Conservation (phyloP, 2,888 invertebrate species). For the Leptinotarsa juncta region DNA sequence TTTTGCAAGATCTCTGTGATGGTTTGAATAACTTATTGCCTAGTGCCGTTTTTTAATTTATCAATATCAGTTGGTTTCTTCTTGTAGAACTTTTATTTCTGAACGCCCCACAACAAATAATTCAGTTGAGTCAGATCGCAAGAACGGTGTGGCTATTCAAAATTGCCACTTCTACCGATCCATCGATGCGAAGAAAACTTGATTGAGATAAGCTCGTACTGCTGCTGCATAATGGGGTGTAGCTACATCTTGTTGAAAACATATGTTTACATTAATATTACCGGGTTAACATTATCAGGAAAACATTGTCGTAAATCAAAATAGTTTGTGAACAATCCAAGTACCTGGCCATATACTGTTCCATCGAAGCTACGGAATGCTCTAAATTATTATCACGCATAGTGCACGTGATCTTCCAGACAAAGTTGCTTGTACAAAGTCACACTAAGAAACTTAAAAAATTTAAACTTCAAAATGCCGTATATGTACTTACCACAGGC, state of each 20-base stretch:
- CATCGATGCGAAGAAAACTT: neutral
- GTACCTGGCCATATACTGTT: neutral
- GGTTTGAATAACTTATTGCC: too few species aligned
- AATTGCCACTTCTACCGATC: neutral
- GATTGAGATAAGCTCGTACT: neutral
- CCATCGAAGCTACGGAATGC: too few species aligned
- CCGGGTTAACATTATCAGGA: neutral
- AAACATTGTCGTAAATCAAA: neutral
- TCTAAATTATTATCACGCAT: too few species aligned
- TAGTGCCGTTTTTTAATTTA: too few species aligned
- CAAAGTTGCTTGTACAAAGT: too few species aligned
- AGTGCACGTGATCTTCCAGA: too few species aligned
- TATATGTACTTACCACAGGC: too few species aligned
- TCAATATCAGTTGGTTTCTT: neutral
- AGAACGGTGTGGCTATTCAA: neutral
- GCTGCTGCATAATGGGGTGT: conserved; percentile 11
- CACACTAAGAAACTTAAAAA: too few species aligned
- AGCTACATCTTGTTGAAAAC: neutral
- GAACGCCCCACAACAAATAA: neutral
- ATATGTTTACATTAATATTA: neutral
- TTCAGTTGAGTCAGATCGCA: neutral
- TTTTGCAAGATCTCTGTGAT: too few species aligned
- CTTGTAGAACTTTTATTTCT: neutral
- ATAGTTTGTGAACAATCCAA: neutral
- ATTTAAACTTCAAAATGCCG: too few species aligned